Conservation (phyloP, 2,888 invertebrate genomes). For the Strigamia transsilvanica region DNA sequence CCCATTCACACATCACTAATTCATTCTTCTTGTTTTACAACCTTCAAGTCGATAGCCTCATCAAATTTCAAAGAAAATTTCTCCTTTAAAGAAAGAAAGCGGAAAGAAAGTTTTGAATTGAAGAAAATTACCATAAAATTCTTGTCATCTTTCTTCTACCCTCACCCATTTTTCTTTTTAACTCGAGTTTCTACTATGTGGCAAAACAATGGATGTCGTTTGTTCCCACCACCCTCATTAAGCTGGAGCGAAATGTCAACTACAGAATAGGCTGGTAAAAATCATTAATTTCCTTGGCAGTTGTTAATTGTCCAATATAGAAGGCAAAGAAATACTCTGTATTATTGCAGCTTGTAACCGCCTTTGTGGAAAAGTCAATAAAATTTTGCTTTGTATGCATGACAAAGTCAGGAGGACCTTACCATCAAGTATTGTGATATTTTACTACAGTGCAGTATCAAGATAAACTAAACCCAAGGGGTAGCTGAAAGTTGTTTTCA, state of each 20-base stretch:
- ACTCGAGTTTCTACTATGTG: not conserved
- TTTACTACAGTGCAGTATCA: not conserved
- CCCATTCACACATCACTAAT: conserved; percentile 30
- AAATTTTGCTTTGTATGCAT: not conserved
- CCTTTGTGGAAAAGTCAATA: conserved; percentile 5
- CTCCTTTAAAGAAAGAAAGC: not conserved
- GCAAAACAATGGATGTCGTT: conserved; percentile 19
- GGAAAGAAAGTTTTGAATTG: not conserved
- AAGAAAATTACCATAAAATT: conserved; percentile 13
- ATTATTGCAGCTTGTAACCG: conserved; percentile 13
- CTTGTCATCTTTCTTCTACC: not conserved
- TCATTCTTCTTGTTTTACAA: conserved; percentile 18
- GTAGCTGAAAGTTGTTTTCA: not conserved
- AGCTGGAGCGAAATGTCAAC: conserved; percentile 11
- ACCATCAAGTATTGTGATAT: not conserved
- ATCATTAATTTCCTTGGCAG: conserved; percentile 21
- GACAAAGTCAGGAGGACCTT: not conserved
- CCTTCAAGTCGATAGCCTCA: conserved; percentile 14
- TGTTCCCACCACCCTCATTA: conserved; percentile 14
- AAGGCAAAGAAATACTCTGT: not conserved
- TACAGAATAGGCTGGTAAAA: not conserved
- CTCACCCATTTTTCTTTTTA: not conserved
- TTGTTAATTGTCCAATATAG: conserved; percentile 16
- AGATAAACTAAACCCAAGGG: not conserved
- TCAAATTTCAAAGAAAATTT: conserved; percentile 5